These are phyloP conservation scores for Melinopterus prodromus DNA, from an alignment of 2,888 invertebrate genomes.

Conservation along the genomic window DNA sequence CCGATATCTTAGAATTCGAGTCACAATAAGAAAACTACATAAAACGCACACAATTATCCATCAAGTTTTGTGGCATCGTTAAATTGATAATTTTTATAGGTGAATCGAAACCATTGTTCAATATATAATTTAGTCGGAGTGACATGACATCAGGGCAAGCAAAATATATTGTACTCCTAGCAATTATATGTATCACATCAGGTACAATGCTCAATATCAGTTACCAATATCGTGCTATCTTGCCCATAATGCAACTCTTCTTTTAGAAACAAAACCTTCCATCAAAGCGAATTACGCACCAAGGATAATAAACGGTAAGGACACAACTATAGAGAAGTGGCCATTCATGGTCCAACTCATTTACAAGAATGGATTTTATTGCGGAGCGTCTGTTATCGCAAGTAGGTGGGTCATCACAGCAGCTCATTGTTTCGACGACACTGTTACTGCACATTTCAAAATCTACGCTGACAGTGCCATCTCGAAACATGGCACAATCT, in stretches of 20 bases:
- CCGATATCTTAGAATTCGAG: too few relatives aligned
- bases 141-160: not conserved
- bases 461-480: not conserved
- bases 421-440: not conserved
- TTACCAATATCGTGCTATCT: too few relatives aligned
- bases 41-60: too few relatives aligned
- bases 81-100: too few relatives aligned
- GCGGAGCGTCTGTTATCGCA: not conserved
- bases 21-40: too few relatives aligned
- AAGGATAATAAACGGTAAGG: not conserved
- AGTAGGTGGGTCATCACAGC: not conserved
- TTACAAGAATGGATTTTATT: not conserved
- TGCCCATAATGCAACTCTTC: too few relatives aligned
- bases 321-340: not conserved
- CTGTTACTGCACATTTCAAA: not conserved
- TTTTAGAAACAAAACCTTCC: too few relatives aligned
- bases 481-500: not conserved
- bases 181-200: not conserved
- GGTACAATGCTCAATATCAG: not conserved
- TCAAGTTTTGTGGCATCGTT: too few relatives aligned
- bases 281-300: not conserved
- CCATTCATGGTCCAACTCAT: not conserved
- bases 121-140: too few relatives aligned
- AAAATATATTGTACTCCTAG: not conserved
- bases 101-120: too few relatives aligned